These are phyloP conservation scores for Trissolcus basalis DNA, from an alignment of 1,140 invertebrate species.

Conservation along the genomic window DNA sequence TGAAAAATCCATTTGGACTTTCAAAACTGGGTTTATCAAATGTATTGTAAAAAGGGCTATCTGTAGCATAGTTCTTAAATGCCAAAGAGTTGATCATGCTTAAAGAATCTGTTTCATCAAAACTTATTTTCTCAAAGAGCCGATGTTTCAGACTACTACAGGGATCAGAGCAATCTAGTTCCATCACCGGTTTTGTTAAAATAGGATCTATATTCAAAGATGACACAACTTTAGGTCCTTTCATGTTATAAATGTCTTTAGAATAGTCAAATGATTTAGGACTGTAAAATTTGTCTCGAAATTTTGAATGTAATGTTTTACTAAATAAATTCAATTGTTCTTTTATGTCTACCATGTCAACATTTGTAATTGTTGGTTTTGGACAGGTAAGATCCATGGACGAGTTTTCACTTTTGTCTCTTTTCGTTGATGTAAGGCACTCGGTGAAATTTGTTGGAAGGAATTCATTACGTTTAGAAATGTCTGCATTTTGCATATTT, in stretches of 20 bases:
- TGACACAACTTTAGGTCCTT: constrained; percentile 20
- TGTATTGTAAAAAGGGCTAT: constrained; percentile 16
- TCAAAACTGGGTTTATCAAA: background rate
- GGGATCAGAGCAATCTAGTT: constrained; percentile 19
- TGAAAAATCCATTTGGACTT: constrained; percentile 61
- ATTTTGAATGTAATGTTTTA: constrained; percentile 19
- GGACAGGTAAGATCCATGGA: no score
- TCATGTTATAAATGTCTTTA: constrained; percentile 27
- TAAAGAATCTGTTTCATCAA: constrained; percentile 62
- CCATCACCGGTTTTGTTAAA: background rate
- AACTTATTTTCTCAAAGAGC: constrained; percentile 44
- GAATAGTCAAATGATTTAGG: constrained; percentile 24
- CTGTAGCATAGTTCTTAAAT: constrained; percentile 46
- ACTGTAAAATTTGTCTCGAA: constrained; percentile 26
- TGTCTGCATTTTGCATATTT: constrained; percentile 13
- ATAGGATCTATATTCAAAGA: constrained; percentile 26
- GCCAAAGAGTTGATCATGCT: constrained; percentile 37
- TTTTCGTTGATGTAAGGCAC: constrained; percentile 37
- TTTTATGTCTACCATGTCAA: constrained; percentile 4
- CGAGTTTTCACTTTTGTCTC: constrained; percentile 25
- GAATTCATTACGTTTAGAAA: constrained; percentile 21
- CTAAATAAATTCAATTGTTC: constrained; percentile 16
- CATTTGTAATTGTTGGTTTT: constrained; percentile 22
- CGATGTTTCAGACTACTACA: constrained; percentile 27
- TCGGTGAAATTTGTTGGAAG: constrained; percentile 23